A percentile compares a stretch with the other conserved stretches of the same genome.
These are phyloP conservation scores for Caenorhabditis remanei DNA, from an alignment of 1,140 invertebrate genomes.

Conservation along the genomic window DNA sequence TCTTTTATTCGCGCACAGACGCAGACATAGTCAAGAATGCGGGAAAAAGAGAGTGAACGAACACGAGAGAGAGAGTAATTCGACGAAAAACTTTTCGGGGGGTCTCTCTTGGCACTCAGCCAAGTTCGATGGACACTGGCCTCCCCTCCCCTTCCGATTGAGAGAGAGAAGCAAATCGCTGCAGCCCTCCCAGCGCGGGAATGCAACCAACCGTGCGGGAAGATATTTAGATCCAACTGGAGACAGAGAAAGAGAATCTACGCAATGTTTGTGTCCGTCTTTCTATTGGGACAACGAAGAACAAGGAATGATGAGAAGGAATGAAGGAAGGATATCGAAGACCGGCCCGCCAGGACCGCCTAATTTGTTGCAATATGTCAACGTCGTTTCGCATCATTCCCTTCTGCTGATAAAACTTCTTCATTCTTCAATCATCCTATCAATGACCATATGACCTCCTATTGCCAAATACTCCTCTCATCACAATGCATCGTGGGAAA, in stretches of 20 bases:
- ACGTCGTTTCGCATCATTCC: not conserved
- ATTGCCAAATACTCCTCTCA: not conserved
- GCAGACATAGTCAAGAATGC: slow-evolving; percentile 23
- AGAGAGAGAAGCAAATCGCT: slow-evolving; percentile 21
- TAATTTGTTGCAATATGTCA: slow-evolving; percentile 23
- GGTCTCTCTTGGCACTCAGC: slow-evolving; percentile 42
- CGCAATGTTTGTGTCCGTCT: slow-evolving; percentile 4
- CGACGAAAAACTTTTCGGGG: slow-evolving; percentile 27
- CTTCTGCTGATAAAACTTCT: not conserved
- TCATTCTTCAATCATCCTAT: not conserved
- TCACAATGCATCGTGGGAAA: not conserved
- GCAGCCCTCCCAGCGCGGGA: slow-evolving; percentile 47
- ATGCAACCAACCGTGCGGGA: slow-evolving; percentile 47
- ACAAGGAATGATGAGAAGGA: slow-evolving; percentile 27
- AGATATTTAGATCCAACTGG: not conserved
- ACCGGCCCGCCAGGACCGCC: not conserved
- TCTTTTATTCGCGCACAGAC: not conserved
- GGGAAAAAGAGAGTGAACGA: slow-evolving; percentile 4
- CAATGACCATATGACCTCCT: not conserved
- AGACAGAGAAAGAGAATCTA: not conserved
- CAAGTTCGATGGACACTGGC: slow-evolving; percentile 28
- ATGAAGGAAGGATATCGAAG: slow-evolving; percentile 34
- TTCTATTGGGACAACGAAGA: slow-evolving; percentile 20
- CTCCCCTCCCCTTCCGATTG: too few relatives aligned
- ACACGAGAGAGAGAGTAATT: slow-evolving; percentile 9